Conservation (phyloP, 2,113 vertebrate genomes). For the Cyphomyrus discorhynchus region DNA sequence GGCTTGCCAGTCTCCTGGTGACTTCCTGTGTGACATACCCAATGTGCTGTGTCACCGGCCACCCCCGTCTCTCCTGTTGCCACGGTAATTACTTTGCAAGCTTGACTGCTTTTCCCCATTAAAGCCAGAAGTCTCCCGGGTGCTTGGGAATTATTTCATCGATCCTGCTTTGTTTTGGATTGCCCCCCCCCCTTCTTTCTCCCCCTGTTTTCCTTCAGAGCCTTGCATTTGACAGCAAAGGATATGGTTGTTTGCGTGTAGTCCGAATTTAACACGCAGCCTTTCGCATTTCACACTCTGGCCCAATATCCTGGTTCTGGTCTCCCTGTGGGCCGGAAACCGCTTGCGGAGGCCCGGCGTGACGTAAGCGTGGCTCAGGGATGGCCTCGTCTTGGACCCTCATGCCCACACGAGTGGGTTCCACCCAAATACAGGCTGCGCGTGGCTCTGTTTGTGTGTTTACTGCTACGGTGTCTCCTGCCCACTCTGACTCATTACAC, state of each 20-base stretch:
- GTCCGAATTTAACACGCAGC: not conserved
- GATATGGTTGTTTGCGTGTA: not conserved
- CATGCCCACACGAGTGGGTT: not conserved
- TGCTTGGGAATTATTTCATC: conserved; percentile 27
- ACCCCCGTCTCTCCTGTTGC: not conserved
- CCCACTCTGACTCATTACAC: not conserved
- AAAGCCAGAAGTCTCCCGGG: conserved; percentile 21
- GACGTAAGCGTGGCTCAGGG: not conserved
- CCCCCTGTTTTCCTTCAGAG: not conserved
- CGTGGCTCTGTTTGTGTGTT: not conserved
- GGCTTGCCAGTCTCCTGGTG: conserved; percentile 19
- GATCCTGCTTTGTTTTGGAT: conserved; percentile 20
- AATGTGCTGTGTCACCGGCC: conserved; percentile 27
- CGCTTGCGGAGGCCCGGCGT: not conserved
- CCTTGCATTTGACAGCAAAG: not conserved
- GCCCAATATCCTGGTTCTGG: not conserved
- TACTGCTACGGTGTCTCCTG: too few relatives aligned
- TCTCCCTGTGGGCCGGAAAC: not conserved
- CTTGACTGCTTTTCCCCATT: conserved; percentile 34
- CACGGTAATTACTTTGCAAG: conserved; percentile 39
- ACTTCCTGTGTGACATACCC: conserved; percentile 22
- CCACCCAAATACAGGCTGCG: not conserved
- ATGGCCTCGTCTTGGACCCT: not conserved
- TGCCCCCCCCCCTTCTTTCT: not conserved
- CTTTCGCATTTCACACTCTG: not conserved